Conservation (phyloP, 2,888 invertebrate species). For the Girardia tigrina region DNA sequence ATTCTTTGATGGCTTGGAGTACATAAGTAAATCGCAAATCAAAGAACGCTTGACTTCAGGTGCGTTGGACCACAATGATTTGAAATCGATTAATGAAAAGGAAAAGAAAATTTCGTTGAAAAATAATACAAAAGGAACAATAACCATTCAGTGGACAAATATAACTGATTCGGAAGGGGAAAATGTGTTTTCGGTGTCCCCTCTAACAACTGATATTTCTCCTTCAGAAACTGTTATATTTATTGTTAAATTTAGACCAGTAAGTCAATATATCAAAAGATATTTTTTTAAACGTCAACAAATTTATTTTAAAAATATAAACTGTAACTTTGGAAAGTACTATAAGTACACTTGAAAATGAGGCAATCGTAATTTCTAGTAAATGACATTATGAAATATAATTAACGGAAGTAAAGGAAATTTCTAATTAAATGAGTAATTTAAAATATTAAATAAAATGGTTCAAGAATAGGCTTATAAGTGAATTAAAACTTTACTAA, state of each 20-base stretch:
- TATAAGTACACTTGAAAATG: no score
- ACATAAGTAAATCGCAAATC: background rate
- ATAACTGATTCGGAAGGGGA: background rate
- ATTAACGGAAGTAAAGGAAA: no score
- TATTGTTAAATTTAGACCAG: conserved; percentile 47
- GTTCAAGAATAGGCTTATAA: no score
- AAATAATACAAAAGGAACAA: conserved; percentile 37
- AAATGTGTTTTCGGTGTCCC: conserved; percentile 39
- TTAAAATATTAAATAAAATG: no score
- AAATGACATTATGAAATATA: no score
- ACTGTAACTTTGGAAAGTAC: no score
- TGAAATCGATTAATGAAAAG: background rate
- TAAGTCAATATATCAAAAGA: no score
- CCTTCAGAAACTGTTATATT: conserved; percentile 46
- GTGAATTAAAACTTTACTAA: no score
- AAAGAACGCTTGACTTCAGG: background rate
- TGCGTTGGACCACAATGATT: background rate
- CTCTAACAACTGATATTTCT: conserved; percentile 44
- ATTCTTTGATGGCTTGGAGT: background rate
- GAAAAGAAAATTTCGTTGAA: conserved; percentile 36
- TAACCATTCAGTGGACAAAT: conserved; percentile 34
- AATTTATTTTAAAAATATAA: no score
- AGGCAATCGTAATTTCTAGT: no score
- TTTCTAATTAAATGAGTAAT: no score
- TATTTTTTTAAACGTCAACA: no score